These are phyloP conservation scores for Stenotaenia linearis DNA, from an alignment of 2,888 invertebrate species.

Conservation along the genomic window DNA sequence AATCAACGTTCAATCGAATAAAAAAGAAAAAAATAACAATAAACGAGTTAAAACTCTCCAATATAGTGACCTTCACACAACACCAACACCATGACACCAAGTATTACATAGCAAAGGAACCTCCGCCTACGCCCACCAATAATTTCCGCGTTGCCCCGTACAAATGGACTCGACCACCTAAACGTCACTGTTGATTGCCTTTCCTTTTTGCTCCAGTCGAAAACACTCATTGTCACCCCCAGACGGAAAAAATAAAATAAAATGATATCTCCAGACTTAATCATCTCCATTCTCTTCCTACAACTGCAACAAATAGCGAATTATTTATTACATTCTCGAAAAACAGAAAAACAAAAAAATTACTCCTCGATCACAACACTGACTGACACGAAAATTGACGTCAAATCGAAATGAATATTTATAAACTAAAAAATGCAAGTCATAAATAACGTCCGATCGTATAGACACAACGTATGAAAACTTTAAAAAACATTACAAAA, in stretches of 20 bases:
- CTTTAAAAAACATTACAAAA: neutral
- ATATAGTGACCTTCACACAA: slow-evolving; percentile 4
- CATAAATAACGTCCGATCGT: no score
- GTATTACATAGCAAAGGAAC: neutral
- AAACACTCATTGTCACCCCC: neutral
- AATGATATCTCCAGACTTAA: neutral
- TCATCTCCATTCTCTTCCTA: no score
- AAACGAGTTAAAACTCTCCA: neutral
- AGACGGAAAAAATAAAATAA: neutral
- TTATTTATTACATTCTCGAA: neutral
- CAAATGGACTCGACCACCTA: slow-evolving; percentile 6
- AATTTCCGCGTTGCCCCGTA: slow-evolving; percentile 13
- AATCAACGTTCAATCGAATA: no score
- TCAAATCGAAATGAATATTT: no score
- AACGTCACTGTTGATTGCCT: slow-evolving; percentile 18
- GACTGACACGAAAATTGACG: no score
- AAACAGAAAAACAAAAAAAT: neutral
- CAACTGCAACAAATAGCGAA: neutral
- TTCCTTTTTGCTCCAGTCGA: neutral
- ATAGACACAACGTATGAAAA: no score
- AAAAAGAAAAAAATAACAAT: neutral
- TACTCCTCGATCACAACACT: no score
- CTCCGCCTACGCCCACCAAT: slow-evolving; percentile 8
- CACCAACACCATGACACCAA: slow-evolving; percentile 17
- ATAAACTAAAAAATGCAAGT: no score